Conservation (phyloP, 2,888 invertebrate species). For the Hymenopus coronatus region DNA sequence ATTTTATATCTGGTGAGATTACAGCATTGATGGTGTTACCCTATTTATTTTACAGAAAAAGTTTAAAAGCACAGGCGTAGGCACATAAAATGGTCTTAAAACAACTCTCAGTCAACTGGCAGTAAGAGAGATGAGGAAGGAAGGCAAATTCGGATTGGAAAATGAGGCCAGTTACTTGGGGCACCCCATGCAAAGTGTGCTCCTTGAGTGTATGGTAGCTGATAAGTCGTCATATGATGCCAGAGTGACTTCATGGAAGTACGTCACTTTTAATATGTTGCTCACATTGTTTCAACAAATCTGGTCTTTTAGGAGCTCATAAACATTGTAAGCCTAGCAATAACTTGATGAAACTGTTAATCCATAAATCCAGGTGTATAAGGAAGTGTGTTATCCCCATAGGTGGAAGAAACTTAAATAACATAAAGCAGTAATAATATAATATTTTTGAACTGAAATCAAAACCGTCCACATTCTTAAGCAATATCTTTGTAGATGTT, state of each 20-base stretch:
- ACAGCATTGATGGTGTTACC: background rate
- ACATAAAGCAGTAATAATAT: background rate
- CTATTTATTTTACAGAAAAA: background rate
- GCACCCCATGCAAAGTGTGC: background rate
- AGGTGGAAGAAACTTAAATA: background rate
- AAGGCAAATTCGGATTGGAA: too few species aligned
- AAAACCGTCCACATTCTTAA: constrained; percentile 28
- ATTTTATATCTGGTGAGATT: background rate
- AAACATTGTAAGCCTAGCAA: background rate
- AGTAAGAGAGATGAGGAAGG: background rate
- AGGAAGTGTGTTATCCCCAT: background rate
- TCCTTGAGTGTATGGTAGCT: background rate
- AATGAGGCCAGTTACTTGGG: background rate
- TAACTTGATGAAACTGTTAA: background rate
- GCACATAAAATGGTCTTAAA: background rate
- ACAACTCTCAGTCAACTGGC: background rate
- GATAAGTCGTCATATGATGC: too few species aligned
- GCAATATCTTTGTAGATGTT: constrained; percentile 22
- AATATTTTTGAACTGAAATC: constrained; percentile 9
- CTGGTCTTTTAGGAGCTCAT: background rate
- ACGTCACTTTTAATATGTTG: background rate
- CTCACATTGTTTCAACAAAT: background rate
- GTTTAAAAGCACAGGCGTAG: background rate
- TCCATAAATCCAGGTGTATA: background rate
- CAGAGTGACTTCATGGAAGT: background rate